Base-by-base conservation (phyloP, 1,140 invertebrate genomes). In the Aphelinus atriplicis region DNA sequence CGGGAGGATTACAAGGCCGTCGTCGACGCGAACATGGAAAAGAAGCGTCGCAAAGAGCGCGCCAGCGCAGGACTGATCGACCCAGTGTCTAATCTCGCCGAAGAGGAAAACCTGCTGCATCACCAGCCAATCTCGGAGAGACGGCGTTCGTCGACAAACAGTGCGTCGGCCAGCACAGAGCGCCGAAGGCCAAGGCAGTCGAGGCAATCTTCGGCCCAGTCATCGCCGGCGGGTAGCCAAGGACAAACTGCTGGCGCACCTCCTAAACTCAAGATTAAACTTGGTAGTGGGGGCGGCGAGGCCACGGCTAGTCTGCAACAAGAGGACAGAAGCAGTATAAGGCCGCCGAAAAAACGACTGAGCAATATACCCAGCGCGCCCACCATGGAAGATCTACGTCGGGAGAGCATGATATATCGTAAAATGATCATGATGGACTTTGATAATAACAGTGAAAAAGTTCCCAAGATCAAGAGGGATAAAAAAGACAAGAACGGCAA, bases 401-500 rank as follows among this genome's bases (percentile, higher is more conserved):
- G 94, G 4, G 94, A 96, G 78, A 95, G 93, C 77, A 96, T 97
- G 94, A 95, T 95, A 81, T 96, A 91, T 84, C 89, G 95, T n/a
- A 91, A 92, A 62, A 92, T 91, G 89, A 91, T 95, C 0, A 94
- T 94, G 92, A 93, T 94, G 7, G 93, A 93, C 80, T 96, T 95
- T 79, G 92, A 92, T 65, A 90, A 46, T 4, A 68, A 45, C 45
- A 47, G 2, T 26, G 72, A 74, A 78, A 91, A 93, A 71, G 87
- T 89, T 71, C 67, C 81, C 3, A 91, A 92, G 71, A 88, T 89
- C 9, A 91, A 91, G 77, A 90, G 89, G n/a, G 92, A 91, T 77
- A 90, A 91, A 78, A 90, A 87, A 73, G 88, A 92, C 61, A 93
- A 91, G 77, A 90, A 89, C 75, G 88, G 91, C 56, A 91, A 91